Evolutionary conservation across 2,888 invertebrate genomes (phyloP).

Genomic region (Eupithecia inturbata): DNA sequence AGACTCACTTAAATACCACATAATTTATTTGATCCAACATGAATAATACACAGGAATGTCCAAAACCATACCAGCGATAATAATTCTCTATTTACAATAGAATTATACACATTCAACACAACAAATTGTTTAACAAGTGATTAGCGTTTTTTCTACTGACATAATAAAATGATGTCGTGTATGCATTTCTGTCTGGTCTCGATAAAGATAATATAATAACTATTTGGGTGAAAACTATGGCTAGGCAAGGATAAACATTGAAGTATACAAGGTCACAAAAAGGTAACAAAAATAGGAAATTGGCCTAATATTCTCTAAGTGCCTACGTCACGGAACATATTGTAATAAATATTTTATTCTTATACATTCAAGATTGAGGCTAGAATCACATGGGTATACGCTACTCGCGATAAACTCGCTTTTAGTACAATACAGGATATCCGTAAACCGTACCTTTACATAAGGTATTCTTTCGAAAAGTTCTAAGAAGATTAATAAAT

Average conservation of each 20-base stretch:
- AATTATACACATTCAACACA: slow-evolving; percentile 52
- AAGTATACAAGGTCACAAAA: slow-evolving; percentile 18
- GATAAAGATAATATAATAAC: not conserved
- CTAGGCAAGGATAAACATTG: not conserved
- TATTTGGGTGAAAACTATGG: not conserved
- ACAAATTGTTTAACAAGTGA: slow-evolving; percentile 41
- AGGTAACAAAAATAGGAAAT: slow-evolving; percentile 37
- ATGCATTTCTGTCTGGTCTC: not conserved
- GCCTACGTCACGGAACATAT: slow-evolving; percentile 17
- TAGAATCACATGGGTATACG: slow-evolving; percentile 25
- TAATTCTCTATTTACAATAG: slow-evolving; percentile 54
- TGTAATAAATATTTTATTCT: slow-evolving; percentile 43
- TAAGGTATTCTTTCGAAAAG: not conserved
- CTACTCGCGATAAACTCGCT: slow-evolving; percentile 15
- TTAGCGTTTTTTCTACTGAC: slow-evolving; percentile 5
- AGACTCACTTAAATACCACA: slow-evolving; percentile 62
- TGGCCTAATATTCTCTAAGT: slow-evolving; percentile 41
- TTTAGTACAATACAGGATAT: slow-evolving; percentile 6
- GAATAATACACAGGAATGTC: slow-evolving; percentile 76
- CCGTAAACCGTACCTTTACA: not conserved
- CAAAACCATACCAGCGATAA: slow-evolving; percentile 57
- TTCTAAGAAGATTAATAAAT: slow-evolving; percentile 4
- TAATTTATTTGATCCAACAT: slow-evolving; percentile 69
- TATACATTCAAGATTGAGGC: slow-evolving; percentile 31
- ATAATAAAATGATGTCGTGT: not conserved